Base-by-base conservation (phyloP, 2,888 invertebrate species). In the Synanthedon formicaeformis region DNA sequence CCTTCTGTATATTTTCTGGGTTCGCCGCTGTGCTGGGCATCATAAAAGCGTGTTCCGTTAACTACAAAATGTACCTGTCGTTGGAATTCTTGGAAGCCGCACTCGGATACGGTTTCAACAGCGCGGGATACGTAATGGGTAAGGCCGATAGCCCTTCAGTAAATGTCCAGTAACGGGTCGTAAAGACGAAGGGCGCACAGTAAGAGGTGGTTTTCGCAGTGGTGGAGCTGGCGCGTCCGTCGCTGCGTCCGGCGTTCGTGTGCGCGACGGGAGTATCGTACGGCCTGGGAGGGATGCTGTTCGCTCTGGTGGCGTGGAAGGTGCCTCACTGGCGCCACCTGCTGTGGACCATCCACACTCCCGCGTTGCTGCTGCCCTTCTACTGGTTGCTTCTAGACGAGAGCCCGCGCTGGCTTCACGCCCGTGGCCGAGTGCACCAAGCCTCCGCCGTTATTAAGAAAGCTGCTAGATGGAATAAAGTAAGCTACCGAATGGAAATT, bases 341-440 rank as follows among this genome's bases (percentile, higher is more conserved):
- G 57, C 88, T 94, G 57, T 81, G 91, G 54, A 80, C 90, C 41
- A 76, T 92, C 41, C 94, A 94, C 71, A 73, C 89, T 5, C 93
- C 93, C 1, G 91, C 92, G 12, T 76, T 93, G 55, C 73, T 93
- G 14, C 88, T 93, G 59, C 78, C 94, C 50, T 73, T 89, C 11
- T 93, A 93, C 72, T 89, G 91, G 65, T 90, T 92, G 88, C 69
- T 93, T 50, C 69, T 92, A 34, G 92, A 93, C 34, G 94, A 94
- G 81, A 93, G 93, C 60, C 86, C 92, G 51, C 89, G 95, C 63
- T 95, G 95, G 95, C 85, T 94, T 53, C 78, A 93, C 52, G 90
- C 91, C 11, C 89, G 90, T 54, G 90, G 90, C 2, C 80, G 89
- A 55, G 76, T 81, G 12, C 78, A 88, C 0, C 83, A 89, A 48